Base-by-base conservation (phyloP, 2,888 invertebrate species). In the Harpalus rufipes region DNA sequence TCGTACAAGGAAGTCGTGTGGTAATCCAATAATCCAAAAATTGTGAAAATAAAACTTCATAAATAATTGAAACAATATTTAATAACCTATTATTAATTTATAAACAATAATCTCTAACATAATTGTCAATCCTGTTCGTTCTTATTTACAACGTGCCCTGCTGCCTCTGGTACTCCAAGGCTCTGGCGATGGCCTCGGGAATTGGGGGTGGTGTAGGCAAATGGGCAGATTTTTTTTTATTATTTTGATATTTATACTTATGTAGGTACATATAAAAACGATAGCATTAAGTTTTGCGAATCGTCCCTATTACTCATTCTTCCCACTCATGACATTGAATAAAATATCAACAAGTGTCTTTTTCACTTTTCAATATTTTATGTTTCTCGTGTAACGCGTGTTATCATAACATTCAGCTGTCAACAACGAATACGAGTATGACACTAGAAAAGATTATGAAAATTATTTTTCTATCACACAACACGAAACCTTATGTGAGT, bases 181-280 rank as follows among this genome's bases (percentile, higher is more conserved):
- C 87, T 14, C 87, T 85, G 6, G 86, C 56, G 83, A 89, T 89
- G 8, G 86, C 87, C 41, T 85, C 87, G 14, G 90, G 90, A 81
- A 90, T 89, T 79, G 90, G 90, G 16, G 90, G 91, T 21, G 90
- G 89, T n/a, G 89, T 89, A 16, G 91, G 91, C 10, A 91, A 87
- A 89, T 94, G 93, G 10, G 92, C 93, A n/a, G n/a, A n/a, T n/a
- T n/a, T n/a, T 58, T 51, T 16, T 78, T 56, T 78, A 59, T 59
- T 10, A 6, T 8, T 51, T 51, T 8, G 0, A 12, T 51, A 51
- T 63, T 25, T 0, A 63, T n/a, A n/a, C n/a, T n/a, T n/a, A n/a
- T n/a, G n/a, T n/a, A n/a, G n/a, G n/a, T n/a, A n/a, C n/a, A n/a
- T 18, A 8, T 21, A 21, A 25, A 63, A 63, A 25, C 12, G 25